Evolutionary conservation across 2,888 invertebrate genomes (phyloP), one percentile per base, ranked within the genome.

Genomic region (Tinea semifulvella): DNA sequence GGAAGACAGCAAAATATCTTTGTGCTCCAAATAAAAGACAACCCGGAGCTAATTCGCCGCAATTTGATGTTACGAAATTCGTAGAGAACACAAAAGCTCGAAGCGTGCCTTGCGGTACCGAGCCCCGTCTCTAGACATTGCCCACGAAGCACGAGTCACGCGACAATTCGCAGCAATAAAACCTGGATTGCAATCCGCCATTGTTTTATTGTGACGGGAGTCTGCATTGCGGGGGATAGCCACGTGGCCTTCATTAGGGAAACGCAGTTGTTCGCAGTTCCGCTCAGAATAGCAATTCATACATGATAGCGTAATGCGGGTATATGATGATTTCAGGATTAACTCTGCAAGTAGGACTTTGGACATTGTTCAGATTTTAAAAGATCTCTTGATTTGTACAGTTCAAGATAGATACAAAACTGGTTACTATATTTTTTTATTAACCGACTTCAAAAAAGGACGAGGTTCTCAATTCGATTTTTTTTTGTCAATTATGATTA

Each of bases 171-270:
- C 73, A 70, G 73, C 54, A 73, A 76, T 79, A 73, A 73, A 70
- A 73, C 64, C 63, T 17, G 60, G 68, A 70, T 67, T 68, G 69
- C 69, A 69, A 53, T 58, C 63, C 58, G 62, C 65, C 63, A 76
- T 79, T 79, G 77, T 79, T 76, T 77, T 77, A 76, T 77, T 77
- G 76, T 77, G 70, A 22, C 27, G 17, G 43, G 69, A 68, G 71
- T 60, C 79, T 80, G 79, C 79, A 79, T 67, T 79, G 80, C 80
- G 70, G 79, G 70, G 79, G 75, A 70, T 64, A 60, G 76, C 72
- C 77, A 80, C 79, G 80, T 80, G 80, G 74, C 77, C 60, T 74
- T 79, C 77, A 77, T 79, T 80, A 79, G 72, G 68, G 67, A 63
- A 64, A 65, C 70, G 65, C 69, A 73, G 75, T 77, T 79, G 73